Evolutionary conservation across 2,888 invertebrate species (phyloP).

Genomic region (Athrips mouffetella): DNA sequence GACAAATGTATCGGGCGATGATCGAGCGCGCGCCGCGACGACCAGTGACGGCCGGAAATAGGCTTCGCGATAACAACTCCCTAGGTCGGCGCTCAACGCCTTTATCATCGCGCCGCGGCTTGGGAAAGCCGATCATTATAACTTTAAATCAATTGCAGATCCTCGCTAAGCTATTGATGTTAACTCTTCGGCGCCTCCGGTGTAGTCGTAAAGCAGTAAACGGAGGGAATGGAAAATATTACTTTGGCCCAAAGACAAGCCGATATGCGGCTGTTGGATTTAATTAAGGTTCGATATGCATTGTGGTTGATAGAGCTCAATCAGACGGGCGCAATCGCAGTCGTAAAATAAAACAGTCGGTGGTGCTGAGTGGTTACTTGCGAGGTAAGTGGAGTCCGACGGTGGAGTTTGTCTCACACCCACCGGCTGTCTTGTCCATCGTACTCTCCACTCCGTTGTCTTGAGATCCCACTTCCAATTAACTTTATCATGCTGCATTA

Average conservation of each 20-base stretch:
- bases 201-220: conserved; percentile 46
- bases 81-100: conserved; percentile 57
- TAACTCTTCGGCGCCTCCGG: conserved; percentile 31
- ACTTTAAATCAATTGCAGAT: conserved; percentile 66
- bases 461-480: conserved; percentile 28
- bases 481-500: conserved; percentile 23
- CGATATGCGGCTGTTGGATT: conserved; percentile 29
- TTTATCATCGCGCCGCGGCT: conserved; percentile 63
- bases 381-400: conserved; percentile 17
- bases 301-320: conserved; percentile 39
- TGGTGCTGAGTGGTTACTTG: conserved; percentile 22
- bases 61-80: conserved; percentile 70
- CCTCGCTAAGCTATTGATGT: conserved; percentile 40
- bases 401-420: conserved; percentile 26
- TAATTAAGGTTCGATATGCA: conserved; percentile 48
- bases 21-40: conserved; percentile 56
- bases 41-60: conserved; percentile 74
- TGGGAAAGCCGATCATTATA: conserved; percentile 71
- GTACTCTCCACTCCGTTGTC: conserved; percentile 19
- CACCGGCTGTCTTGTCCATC: conserved; percentile 24
- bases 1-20: conserved; percentile 75
- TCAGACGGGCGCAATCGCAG: conserved; percentile 35
- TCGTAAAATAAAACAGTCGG: conserved; percentile 49
- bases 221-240: conserved; percentile 33
- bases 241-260: conserved; percentile 33